Percentiles rank a stretch among this genome's conserved stretches.
Evolutionary conservation across 2,113 vertebrate species (phyloP).

Genomic region (Perca schrenkii): DNA sequence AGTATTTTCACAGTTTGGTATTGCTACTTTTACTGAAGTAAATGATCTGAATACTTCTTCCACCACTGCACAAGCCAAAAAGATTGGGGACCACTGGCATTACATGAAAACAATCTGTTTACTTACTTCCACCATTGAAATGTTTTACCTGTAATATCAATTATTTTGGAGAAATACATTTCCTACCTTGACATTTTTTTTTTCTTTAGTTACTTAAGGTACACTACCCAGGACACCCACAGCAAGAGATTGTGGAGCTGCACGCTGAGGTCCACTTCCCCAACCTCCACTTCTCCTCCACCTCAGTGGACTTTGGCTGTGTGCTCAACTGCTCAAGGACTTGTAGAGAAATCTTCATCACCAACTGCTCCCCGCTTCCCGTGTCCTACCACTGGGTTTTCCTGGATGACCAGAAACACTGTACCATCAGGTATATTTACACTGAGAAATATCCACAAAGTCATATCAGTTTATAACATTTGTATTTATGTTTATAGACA

Average conservation of each 20-base stretch:
- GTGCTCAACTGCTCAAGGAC: conserved; percentile 85
- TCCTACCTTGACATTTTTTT: background rate
- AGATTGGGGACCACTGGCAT: background rate
- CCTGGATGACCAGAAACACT: conserved; percentile 42
- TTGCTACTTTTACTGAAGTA: background rate
- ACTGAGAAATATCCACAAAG: background rate
- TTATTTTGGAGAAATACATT: background rate
- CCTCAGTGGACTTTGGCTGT: conserved; percentile 88
- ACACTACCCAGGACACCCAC: conserved; percentile 84
- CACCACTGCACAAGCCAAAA: background rate
- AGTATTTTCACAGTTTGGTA: too few species aligned
- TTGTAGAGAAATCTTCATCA: conserved; percentile 79
- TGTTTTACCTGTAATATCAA: background rate
- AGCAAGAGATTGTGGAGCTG: conserved; percentile 81
- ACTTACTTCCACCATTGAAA: background rate
- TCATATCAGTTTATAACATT: background rate
- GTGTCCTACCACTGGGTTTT: conserved; percentile 90
- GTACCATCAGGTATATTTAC: conserved; percentile 81
- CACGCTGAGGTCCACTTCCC: conserved; percentile 87
- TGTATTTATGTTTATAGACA: background rate
- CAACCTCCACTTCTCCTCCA: conserved; percentile 86
- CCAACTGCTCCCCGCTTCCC: conserved; percentile 86
- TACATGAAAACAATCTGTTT: background rate
- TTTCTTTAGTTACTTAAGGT: conserved; percentile 78
- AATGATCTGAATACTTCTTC: background rate